These are phyloP conservation scores for Synergus itoensis DNA, from an alignment of 2,888 invertebrate genomes.

Conservation along the genomic window DNA sequence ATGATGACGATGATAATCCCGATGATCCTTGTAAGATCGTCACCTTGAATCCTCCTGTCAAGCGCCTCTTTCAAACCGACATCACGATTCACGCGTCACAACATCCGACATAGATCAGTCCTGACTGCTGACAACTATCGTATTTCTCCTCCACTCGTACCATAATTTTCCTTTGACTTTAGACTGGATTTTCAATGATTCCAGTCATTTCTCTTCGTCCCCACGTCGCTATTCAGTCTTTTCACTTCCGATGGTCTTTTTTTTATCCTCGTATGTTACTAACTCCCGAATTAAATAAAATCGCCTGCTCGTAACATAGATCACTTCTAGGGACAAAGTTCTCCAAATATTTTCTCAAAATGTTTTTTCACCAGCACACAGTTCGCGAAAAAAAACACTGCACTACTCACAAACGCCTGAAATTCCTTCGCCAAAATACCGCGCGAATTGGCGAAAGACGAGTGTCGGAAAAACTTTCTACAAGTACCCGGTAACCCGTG, in stretches of 20 bases:
- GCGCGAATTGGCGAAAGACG: background rate
- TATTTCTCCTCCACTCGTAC: conserved; percentile 52
- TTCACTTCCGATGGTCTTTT: background rate
- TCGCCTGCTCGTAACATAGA: background rate
- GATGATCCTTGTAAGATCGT: conserved; percentile 50
- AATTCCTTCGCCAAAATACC: background rate
- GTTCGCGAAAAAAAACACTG: background rate
- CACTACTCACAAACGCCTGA: background rate
- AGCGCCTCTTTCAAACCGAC: conserved; percentile 42
- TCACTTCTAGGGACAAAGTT: background rate
- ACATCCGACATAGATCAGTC: conserved; percentile 51
- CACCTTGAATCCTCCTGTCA: conserved; percentile 57
- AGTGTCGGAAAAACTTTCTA: background rate
- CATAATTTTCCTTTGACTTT: conserved; percentile 46
- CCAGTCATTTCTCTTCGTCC: conserved; percentile 11
- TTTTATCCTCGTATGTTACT: background rate
- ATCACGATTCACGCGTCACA: conserved; percentile 52
- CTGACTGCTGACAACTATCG: conserved; percentile 46
- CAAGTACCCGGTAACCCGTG: background rate
- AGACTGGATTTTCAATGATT: conserved; percentile 47
- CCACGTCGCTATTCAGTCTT: background rate
- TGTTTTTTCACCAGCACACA: background rate
- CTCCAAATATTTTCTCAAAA: background rate
- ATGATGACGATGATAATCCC: conserved; percentile 69
- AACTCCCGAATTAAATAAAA: background rate